These are phyloP conservation scores for Diachasmimorpha longicaudata DNA, from an alignment of 1,140 invertebrate genomes.

Conservation along the genomic window DNA sequence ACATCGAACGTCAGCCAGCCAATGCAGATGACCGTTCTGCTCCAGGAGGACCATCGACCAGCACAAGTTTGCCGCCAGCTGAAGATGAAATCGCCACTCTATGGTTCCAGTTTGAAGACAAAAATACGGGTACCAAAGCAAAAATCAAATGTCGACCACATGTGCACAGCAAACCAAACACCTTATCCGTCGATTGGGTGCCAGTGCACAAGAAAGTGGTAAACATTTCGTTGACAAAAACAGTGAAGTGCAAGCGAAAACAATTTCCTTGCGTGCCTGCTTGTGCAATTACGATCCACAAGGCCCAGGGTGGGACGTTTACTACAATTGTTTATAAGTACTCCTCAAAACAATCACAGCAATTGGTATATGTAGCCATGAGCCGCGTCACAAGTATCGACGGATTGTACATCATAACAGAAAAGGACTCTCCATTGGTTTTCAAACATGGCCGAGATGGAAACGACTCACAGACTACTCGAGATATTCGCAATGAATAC, in stretches of 20 bases:
- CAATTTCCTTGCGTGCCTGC: slow-evolving; percentile 15
- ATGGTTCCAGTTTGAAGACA: not conserved
- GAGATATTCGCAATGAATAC: not conserved
- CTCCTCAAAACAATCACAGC: slow-evolving; percentile 33
- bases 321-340: slow-evolving; percentile 45
- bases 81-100: not conserved
- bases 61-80: not conserved
- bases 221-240: slow-evolving; percentile 11
- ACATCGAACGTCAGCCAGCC: not conserved
- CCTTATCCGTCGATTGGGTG: not conserved
- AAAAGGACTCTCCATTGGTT: slow-evolving; percentile 28
- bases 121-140: not conserved
- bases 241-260: slow-evolving; percentile 7
- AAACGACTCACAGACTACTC: not conserved
- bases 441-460: slow-evolving; percentile 8
- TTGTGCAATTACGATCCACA: no score
- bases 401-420: slow-evolving; percentile 35
- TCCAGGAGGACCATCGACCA: no score
- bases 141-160: not conserved
- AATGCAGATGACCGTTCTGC: not conserved
- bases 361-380: slow-evolving; percentile 46
- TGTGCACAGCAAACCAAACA: not conserved
- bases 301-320: slow-evolving; percentile 48
- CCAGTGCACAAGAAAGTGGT: not conserved
- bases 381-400: slow-evolving; percentile 44